phyloP scores from a whole-genome alignment of 2,797 vertebrate genomes.

The Chromis chromis region DNA sequence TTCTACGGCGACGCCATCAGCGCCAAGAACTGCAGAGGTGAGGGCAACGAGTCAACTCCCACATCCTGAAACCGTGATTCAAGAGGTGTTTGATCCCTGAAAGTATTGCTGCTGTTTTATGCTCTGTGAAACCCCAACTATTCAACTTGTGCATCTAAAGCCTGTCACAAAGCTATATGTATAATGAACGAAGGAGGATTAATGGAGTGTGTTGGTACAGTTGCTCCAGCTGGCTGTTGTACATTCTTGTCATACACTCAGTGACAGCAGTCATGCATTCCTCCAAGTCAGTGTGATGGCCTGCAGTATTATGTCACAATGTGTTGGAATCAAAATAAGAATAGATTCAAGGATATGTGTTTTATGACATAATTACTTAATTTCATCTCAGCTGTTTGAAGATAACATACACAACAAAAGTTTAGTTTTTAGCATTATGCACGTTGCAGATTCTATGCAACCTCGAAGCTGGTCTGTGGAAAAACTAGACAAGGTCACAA shows the following conservation, averaged over 20 bases:
- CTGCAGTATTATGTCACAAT: conserved; percentile 13
- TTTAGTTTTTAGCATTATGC: not conserved
- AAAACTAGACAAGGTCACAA: conserved; percentile 38
- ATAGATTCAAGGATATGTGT: not conserved
- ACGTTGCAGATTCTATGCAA: not conserved
- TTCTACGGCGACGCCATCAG: conserved; percentile 92
- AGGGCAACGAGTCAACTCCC: not conserved
- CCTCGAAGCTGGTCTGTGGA: conserved; percentile 9
- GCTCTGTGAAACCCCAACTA: conserved; percentile 2
- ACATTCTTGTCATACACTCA: conserved; percentile 7
- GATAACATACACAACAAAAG: not conserved
- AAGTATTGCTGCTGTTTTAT: conserved; percentile 8
- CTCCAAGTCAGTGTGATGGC: not conserved
- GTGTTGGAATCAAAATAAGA: not conserved
- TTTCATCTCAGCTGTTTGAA: not conserved
- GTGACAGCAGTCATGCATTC: conserved; percentile 1
- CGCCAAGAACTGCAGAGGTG: conserved; percentile 93
- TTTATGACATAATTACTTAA: not conserved
- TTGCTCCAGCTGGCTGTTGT: conserved; percentile 23
- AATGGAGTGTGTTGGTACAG: conserved; percentile 45
- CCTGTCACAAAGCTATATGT: not conserved
- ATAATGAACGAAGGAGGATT: conserved; percentile 15
- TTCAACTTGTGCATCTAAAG: not conserved
- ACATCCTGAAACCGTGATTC: not conserved
- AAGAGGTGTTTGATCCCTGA: conserved; percentile 9